These are phyloP conservation scores for Malurus elegans DNA, from an alignment of 2,113 vertebrate species.

Conservation along the genomic window DNA sequence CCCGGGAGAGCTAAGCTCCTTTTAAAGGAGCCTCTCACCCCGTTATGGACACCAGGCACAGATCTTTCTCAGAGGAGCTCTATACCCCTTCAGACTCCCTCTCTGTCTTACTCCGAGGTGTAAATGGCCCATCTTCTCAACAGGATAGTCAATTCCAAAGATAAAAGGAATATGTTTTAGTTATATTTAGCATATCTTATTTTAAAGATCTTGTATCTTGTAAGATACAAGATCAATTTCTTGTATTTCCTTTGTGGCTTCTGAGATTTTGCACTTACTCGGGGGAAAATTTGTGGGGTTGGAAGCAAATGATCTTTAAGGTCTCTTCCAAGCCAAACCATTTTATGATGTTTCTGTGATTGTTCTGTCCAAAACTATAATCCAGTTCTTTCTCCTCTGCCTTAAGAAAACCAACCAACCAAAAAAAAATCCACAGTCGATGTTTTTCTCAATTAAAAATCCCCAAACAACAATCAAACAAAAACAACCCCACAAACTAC, in stretches of 20 bases:
- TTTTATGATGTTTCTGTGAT: not conserved
- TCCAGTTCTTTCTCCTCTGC: not conserved
- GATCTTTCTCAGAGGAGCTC: not conserved
- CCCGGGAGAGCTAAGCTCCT: not conserved
- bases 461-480: not conserved
- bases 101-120: not conserved
- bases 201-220: no score
- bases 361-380: not conserved
- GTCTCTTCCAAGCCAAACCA: not conserved
- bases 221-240: no score
- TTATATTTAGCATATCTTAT: not conserved
- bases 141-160: not conserved
- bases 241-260: not conserved
- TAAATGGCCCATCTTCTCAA: not conserved
- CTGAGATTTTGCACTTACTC: not conserved
- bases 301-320: not conserved
- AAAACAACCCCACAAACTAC: not conserved
- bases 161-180: not conserved
- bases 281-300: not conserved
- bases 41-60: not conserved
- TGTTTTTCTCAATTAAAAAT: not conserved
- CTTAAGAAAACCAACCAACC: not conserved
- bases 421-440: not conserved
- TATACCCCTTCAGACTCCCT: fast-evolving
- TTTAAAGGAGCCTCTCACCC: not conserved